Base-by-base conservation (phyloP, 2,888 invertebrate species). In the Scaptomyza cyrtandrae region DNA sequence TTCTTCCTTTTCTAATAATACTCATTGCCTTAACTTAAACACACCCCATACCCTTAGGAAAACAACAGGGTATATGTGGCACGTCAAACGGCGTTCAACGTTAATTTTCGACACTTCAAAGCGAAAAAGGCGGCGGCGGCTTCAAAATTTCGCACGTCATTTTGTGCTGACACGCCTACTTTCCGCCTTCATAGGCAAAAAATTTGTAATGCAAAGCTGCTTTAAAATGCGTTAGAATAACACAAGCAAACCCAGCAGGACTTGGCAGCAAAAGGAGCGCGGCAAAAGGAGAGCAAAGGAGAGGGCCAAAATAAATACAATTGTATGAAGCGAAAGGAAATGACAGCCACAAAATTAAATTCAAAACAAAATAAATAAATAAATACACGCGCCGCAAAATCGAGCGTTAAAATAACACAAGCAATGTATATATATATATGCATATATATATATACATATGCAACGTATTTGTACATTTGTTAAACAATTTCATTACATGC, bases 291-390 rank as follows among this genome's bases (percentile, higher is more conserved):
- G 29, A 6, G 29, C 7, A 9, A 29, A 29, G 7, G 7, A 9
- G 10, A 2, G 33, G 33, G 33, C 10, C 33, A 52, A 65, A 59
- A 63, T 68, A 75, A 68, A 75, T 64, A 56, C 43, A 75, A 63
- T 48, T 55, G 56, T 66, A 24, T 14, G 37, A 37, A 35, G 35
- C 45, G 13, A 19, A 72, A 63, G 61, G 37, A 59, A 71, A 71
- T 58, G 73, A 63, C 70, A 78, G 78, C 84, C 85, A 68, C 82
- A 84, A 80, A 86, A 85, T 75, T 80, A 86, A 86, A 85, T 75
- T 80, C 85, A 78, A 85, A 52, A 50, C 63, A 61, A 63, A 63
- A 80, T 85, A 85, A 84, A 84, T 78, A 85, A 79, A 84, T 71
- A 76, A 19, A 19, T 19, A 19, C 69, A 73, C 71, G 69, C 76